phyloP scores from a whole-genome alignment of 2,797 vertebrate species.

The Gobio occitaniae region DNA sequence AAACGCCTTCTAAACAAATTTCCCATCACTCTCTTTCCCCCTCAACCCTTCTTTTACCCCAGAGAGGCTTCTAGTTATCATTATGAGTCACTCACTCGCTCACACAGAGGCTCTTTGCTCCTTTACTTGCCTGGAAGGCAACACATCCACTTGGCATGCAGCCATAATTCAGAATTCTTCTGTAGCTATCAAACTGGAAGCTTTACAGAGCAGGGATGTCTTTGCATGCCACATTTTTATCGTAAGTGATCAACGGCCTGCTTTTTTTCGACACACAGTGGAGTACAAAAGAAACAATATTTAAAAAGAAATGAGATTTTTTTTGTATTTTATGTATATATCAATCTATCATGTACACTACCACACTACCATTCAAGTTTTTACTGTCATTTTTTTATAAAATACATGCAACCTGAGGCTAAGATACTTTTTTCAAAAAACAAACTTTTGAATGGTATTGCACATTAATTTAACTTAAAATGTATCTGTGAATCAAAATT shows the following conservation, averaged over 20 bases:
- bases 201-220: conserved; percentile 8
- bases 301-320: no score
- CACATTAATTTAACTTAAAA: no score
- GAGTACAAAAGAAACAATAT: background rate
- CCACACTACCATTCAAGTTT: no score
- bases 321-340: no score
- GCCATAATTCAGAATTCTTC: conserved; percentile 24
- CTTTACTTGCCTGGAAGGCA: conserved; percentile 40
- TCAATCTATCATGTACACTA: no score
- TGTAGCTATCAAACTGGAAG: conserved; percentile 1
- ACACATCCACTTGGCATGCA: conserved; percentile 35
- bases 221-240: conserved; percentile 12
- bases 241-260: conserved; percentile 11
- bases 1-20: conserved; percentile 31
- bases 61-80: conserved; percentile 41
- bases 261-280: background rate
- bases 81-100: conserved; percentile 36
- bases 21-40: conserved; percentile 37
- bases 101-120: conserved; percentile 35
- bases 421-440: no score
- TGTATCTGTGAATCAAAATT: no score
- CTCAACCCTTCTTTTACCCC: conserved; percentile 29
- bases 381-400: no score
- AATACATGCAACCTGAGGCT: no score
- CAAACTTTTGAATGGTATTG: no score